These are phyloP conservation scores for Sebastes minor DNA, from an alignment of 2,797 vertebrate species.

Conservation along the genomic window DNA sequence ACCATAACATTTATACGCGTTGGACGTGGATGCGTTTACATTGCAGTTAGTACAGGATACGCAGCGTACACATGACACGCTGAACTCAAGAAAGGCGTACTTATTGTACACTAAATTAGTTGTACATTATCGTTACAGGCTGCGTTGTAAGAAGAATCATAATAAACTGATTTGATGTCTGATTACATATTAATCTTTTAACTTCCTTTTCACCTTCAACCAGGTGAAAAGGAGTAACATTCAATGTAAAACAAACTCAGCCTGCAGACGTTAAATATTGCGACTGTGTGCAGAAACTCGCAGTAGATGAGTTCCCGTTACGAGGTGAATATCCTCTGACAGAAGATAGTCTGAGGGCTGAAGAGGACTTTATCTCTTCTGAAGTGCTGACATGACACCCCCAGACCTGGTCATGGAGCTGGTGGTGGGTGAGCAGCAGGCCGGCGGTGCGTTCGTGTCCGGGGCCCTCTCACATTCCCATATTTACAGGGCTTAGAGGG, in stretches of 20 bases:
- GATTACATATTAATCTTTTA: background rate
- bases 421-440: background rate
- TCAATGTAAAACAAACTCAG: background rate
- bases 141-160: background rate
- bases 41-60: too few species aligned
- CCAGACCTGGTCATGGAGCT: slow-evolving; percentile 26
- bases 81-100: too few species aligned
- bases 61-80: too few species aligned
- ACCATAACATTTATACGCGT: too few species aligned
- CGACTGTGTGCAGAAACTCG: background rate
- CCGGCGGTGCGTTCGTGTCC: background rate
- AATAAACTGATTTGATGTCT: background rate
- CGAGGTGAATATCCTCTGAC: slow-evolving; percentile 32
- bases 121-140: too few species aligned
- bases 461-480: slow-evolving; percentile 3
- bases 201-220: background rate
- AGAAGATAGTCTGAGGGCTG: slow-evolving; percentile 21
- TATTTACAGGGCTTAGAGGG: slow-evolving; percentile 6
- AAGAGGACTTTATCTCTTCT: slow-evolving; percentile 40
- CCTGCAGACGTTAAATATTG: slow-evolving; percentile 10
- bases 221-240: background rate
- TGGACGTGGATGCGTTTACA: too few species aligned
- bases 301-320: background rate
- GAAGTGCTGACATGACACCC: slow-evolving; percentile 47
- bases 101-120: too few species aligned